Conservation (phyloP, 2,113 vertebrate species). For the Recurvirostra avosetta region DNA sequence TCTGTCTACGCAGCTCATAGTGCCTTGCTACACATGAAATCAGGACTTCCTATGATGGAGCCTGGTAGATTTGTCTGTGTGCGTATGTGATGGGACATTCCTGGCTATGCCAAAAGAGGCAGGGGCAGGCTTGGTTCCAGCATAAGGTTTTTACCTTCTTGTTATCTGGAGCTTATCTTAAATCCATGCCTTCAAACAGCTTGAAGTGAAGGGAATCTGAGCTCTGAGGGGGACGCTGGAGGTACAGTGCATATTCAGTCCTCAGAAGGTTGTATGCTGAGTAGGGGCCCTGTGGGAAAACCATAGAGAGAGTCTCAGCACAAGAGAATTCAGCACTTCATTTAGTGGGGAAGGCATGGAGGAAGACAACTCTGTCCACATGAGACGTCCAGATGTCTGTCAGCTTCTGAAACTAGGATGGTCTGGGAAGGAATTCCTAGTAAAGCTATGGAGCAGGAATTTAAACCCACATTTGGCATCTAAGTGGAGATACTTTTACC, state of each 20-base stretch:
- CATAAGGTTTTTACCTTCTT: neutral
- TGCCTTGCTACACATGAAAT: neutral
- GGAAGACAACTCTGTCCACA: neutral
- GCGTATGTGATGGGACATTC: neutral
- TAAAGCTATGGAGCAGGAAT: neutral
- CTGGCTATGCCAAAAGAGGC: neutral
- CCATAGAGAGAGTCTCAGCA: neutral
- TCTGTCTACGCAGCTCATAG: neutral
- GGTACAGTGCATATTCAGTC: neutral
- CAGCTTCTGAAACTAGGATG: neutral
- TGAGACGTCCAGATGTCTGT: rapidly evolving
- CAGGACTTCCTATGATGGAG: neutral
- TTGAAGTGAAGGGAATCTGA: neutral
- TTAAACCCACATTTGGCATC: neutral
- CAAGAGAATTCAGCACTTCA: neutral
- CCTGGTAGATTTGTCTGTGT: neutral
- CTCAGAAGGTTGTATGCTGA: neutral
- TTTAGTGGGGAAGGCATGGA: neutral
- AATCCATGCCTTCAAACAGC: neutral
- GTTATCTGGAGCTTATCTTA: neutral
- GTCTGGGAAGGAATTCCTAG: neutral
- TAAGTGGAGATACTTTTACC: neutral
- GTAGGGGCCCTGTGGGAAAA: neutral
- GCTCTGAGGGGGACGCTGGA: neutral
- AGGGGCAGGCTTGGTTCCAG: neutral